Evolutionary conservation across 2,113 vertebrate species (phyloP).

Genomic region (Collichthys lucidus): DNA sequence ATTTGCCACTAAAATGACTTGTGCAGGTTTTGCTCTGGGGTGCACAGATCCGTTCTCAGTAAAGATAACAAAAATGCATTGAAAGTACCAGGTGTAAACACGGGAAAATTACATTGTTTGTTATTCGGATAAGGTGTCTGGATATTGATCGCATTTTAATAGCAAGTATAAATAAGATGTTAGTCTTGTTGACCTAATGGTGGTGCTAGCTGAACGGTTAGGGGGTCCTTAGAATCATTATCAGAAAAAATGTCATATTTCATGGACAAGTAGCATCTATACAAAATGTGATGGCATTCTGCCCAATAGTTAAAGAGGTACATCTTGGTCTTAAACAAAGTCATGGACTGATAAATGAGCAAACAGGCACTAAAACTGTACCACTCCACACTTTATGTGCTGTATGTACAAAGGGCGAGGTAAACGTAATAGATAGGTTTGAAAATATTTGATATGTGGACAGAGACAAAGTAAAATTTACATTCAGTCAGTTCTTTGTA

Average conservation of each 20-base stretch:
- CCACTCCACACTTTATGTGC: background rate
- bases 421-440: slow-evolving; percentile 5
- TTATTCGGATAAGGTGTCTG: no score
- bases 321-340: background rate
- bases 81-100: no score
- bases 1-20: no score
- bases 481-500: slow-evolving; percentile 2
- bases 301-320: background rate
- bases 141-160: no score
- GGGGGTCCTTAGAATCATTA: background rate
- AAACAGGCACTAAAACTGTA: background rate
- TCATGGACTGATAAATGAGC: background rate
- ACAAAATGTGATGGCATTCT: background rate
- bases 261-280: background rate
- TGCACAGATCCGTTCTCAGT: no score
- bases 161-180: background rate
- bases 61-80: no score
- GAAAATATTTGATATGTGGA: slow-evolving; percentile 25
- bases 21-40: no score
- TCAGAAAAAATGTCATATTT: background rate
- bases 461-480: background rate
- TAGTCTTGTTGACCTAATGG: background rate
- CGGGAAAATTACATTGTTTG: no score
- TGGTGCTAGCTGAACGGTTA: background rate
- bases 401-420: background rate